phyloP scores from a whole-genome alignment of 2,113 vertebrate genomes.

The Agelaius tricolor region DNA sequence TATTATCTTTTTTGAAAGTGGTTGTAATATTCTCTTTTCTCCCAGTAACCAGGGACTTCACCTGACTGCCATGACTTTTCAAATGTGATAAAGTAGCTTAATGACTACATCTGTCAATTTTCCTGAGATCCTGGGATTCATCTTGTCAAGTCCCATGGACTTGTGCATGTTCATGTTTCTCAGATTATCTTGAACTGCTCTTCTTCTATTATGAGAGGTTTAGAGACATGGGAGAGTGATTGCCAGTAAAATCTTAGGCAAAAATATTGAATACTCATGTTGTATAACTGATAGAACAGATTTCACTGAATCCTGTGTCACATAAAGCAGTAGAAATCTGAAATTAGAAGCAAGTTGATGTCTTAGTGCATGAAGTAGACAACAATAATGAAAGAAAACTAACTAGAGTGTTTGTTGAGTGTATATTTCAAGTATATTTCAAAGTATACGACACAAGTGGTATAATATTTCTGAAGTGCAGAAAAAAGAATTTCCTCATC shows the following conservation, averaged over 20 bases:
- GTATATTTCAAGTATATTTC: neutral
- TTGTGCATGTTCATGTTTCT: neutral
- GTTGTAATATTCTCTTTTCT: neutral
- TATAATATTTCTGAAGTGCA: neutral
- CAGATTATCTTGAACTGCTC: neutral
- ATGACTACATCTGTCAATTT: neutral
- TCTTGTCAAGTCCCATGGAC: neutral
- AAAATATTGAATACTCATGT: neutral
- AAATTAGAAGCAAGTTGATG: neutral
- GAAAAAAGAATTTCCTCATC: neutral
- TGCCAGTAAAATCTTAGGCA: neutral
- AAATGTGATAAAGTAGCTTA: rapidly evolving
- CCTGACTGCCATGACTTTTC: neutral
- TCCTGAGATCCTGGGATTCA: neutral
- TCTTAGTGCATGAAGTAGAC: neutral
- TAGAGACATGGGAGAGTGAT: neutral
- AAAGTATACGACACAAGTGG: neutral
- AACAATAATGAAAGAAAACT: neutral
- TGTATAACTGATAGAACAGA: neutral
- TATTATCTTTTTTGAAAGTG: neutral
- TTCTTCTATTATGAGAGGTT: neutral
- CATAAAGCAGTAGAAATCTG: neutral
- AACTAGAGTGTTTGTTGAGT: neutral
- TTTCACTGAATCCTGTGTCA: neutral
- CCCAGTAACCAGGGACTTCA: neutral